Conservation (phyloP, 1,140 invertebrate species). For the Bombus terrestris region DNA sequence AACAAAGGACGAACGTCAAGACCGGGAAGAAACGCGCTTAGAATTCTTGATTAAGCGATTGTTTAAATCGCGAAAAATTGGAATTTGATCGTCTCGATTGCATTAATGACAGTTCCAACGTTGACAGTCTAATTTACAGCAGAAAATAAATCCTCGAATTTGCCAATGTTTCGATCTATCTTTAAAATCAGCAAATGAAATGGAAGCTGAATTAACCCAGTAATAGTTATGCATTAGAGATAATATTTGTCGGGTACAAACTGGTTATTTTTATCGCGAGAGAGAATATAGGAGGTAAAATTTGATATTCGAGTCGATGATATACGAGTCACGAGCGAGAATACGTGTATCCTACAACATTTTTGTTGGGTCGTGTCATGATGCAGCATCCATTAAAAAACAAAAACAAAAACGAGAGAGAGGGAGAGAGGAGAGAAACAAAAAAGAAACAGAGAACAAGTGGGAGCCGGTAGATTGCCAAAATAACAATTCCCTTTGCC, state of each 20-base stretch:
- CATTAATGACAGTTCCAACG: no score
- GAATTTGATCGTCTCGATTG: no score
- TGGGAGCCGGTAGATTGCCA: background rate
- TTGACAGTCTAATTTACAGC: no score
- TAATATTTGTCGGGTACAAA: background rate
- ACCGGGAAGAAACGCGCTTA: no score
- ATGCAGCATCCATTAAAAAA: conserved; percentile 6
- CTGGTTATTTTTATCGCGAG: background rate
- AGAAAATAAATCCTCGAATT: no score
- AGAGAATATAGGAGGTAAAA: background rate
- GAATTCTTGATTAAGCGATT: no score
- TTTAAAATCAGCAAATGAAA: background rate
- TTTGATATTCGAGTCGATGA: background rate
- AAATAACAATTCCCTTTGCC: conserved; percentile 27
- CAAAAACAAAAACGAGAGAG: no score
- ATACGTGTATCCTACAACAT: background rate
- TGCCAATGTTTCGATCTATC: no score
- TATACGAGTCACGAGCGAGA: conserved; percentile 16
- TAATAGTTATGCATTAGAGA: background rate
- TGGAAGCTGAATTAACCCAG: background rate
- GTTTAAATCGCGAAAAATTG: no score
- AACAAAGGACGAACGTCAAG: no score
- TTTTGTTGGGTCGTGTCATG: background rate
- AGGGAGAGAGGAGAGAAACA: background rate
- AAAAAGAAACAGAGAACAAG: no score